Conservation (phyloP, 2,113 vertebrate species). For the Agelaius tricolor region DNA sequence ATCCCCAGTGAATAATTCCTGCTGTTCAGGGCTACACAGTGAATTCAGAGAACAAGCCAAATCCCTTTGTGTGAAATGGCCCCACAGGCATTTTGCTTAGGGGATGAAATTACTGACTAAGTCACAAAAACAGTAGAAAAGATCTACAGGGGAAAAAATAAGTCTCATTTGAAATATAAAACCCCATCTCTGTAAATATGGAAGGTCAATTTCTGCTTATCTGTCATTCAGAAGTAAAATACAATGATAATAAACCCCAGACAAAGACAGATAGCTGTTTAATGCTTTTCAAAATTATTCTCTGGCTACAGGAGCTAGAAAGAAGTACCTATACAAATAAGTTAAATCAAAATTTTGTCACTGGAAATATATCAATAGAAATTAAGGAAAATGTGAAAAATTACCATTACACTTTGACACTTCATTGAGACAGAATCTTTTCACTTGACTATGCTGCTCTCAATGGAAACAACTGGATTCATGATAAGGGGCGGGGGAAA, state of each 20-base stretch:
- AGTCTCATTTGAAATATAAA: neutral
- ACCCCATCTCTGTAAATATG: neutral
- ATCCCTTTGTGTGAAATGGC: neutral
- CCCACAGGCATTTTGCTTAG: neutral
- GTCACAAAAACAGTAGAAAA: neutral
- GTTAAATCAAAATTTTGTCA: neutral
- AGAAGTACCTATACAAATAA: neutral
- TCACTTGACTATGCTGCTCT: rapidly evolving
- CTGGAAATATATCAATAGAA: neutral
- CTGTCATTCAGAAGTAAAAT: neutral
- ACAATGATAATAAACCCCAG: neutral
- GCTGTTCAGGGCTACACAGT: neutral
- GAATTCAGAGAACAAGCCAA: neutral
- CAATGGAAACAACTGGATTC: neutral
- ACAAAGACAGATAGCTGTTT: neutral
- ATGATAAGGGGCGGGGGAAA: rapidly evolving
- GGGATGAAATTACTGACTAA: neutral
- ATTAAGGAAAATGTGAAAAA: neutral
- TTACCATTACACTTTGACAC: neutral
- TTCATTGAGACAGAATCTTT: neutral
- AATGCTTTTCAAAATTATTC: neutral
- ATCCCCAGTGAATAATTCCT: neutral
- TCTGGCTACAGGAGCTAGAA: neutral
- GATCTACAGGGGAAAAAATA: neutral
- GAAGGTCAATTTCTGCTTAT: neutral